A percentile compares a stretch with the other conserved stretches of the same genome.
Conservation (phyloP, 2,888 invertebrate genomes). For the Vandiemenella viatica region DNA sequence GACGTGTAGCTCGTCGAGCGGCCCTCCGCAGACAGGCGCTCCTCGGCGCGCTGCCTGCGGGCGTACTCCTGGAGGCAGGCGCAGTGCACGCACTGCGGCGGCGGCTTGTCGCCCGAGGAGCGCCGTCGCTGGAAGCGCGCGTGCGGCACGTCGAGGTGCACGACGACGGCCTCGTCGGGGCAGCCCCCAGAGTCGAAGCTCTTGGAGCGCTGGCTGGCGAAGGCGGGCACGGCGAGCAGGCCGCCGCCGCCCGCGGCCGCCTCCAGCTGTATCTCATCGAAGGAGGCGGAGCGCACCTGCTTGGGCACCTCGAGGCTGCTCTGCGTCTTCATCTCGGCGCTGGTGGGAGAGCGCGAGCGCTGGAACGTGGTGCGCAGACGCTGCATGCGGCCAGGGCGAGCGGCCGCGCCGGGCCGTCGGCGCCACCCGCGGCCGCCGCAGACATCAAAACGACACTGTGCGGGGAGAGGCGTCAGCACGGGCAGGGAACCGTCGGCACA, state of each 20-base stretch:
- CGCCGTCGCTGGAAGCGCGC: slow-evolving; percentile 38
- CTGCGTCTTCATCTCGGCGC: slow-evolving; percentile 82
- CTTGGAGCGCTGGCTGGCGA: slow-evolving; percentile 48
- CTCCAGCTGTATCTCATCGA: slow-evolving; percentile 76
- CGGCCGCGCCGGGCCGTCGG: not conserved
- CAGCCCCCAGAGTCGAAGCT: slow-evolving; percentile 65
- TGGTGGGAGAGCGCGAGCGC: slow-evolving; percentile 74
- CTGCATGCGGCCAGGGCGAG: slow-evolving; percentile 37
- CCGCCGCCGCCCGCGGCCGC: slow-evolving; percentile 26
- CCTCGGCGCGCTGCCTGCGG: slow-evolving; percentile 1
- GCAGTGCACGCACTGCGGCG: slow-evolving; percentile 52
- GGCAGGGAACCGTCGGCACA: too few relatives aligned
- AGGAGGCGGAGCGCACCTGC: slow-evolving; percentile 77
- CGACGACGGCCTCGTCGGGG: slow-evolving; percentile 28
- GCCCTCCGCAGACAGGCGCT: not conserved
- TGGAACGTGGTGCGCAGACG: slow-evolving; percentile 73
- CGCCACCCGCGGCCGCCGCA: slow-evolving; percentile 2
- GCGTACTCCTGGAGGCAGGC: slow-evolving; percentile 12
- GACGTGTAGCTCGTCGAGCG: slow-evolving; percentile 36
- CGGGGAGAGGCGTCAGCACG: too few relatives aligned
- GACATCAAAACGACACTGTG: too few relatives aligned
- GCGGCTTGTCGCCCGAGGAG: slow-evolving; percentile 25
- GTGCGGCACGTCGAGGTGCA: slow-evolving; percentile 37
- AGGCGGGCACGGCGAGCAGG: slow-evolving; percentile 17
- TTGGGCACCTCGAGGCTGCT: slow-evolving; percentile 82